Conservation (phyloP, 2,797 vertebrate genomes). For the Pogonophryne albipinna region DNA sequence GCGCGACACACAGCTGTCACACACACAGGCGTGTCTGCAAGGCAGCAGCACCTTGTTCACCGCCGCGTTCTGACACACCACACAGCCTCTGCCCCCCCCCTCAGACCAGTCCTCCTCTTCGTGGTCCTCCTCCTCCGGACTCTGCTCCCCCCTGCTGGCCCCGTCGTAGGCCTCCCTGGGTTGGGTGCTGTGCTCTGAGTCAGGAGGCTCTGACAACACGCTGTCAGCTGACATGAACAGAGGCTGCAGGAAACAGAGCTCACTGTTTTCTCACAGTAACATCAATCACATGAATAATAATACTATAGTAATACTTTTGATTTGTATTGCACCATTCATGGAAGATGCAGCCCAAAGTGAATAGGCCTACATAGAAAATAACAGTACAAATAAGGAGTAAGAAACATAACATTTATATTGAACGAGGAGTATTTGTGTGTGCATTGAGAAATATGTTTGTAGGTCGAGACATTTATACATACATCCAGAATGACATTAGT, state of each 20-base stretch:
- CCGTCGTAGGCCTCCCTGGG: background rate
- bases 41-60: constrained; percentile 95
- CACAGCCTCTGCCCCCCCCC: constrained; percentile 88
- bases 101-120: constrained; percentile 57
- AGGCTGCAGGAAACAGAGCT: constrained; percentile 83
- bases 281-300: background rate
- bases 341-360: too few relatives aligned
- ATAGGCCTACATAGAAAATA: too few relatives aligned
- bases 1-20: constrained; percentile 88
- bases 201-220: background rate
- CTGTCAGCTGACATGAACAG: constrained; percentile 95
- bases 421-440: too few relatives aligned
- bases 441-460: too few relatives aligned
- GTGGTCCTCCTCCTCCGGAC: background rate
- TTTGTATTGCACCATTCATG: too few relatives aligned
- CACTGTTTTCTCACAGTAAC: background rate
- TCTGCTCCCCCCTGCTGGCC: background rate
- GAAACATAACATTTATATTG: too few relatives aligned
- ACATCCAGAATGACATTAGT: too few relatives aligned
- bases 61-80: constrained; percentile 93
- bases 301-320: too few relatives aligned
- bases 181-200: constrained; percentile 20
- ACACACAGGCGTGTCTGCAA: constrained; percentile 93
- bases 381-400: too few relatives aligned
- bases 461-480: too few relatives aligned